Base-by-base conservation (phyloP, 2,797 vertebrate genomes). In the Enteromius mattozi region DNA sequence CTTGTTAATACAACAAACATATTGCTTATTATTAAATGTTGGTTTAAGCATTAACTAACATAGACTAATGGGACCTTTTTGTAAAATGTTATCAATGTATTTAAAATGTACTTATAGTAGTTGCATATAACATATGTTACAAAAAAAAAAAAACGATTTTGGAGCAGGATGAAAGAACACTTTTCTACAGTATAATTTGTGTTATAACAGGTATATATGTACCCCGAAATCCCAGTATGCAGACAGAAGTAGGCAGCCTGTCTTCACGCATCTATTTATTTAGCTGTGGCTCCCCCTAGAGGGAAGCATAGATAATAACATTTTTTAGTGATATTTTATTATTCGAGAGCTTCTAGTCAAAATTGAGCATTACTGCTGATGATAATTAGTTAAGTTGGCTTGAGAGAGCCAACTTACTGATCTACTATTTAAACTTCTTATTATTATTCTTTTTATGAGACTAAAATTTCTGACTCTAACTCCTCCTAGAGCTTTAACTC, bases 271-370 rank as follows among this genome's bases (percentile, higher is more conserved):
- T 80, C 8, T 71, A n/a, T 81, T 30, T 59, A 37, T 77, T 42
- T 61, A 27, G n/a, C 54, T 82, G 16, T 82, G 19, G 56, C 42
- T 56, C 40, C 40, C 19, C 24, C 69, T 82, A 82, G 80, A 35
- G 69, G 17, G 12, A 2, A 47, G 24, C 0, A 2, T 19, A 6
- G 10, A 6, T 54, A 8, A 71, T n/a, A 45, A 45, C 66, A 71
- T 56, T 56, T n/a, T 56, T 12, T 2, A 37, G 6, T 56, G 21
- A n/a, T 6, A 7, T 75, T 75, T 75, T 37, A 40, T 8, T 10
- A 19, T 72, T 49, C 16, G 9, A 9, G 8, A 49, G 45, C 16
- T 30, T 72, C 12, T 19, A 56, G 13, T 33, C 9, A 68, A 51
- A 80, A 19, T 35, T 35, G 49, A 30, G 1, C 17, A 14, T 35